Conservation (phyloP, 2,113 vertebrate species). For the Cinclus mexicanus region DNA sequence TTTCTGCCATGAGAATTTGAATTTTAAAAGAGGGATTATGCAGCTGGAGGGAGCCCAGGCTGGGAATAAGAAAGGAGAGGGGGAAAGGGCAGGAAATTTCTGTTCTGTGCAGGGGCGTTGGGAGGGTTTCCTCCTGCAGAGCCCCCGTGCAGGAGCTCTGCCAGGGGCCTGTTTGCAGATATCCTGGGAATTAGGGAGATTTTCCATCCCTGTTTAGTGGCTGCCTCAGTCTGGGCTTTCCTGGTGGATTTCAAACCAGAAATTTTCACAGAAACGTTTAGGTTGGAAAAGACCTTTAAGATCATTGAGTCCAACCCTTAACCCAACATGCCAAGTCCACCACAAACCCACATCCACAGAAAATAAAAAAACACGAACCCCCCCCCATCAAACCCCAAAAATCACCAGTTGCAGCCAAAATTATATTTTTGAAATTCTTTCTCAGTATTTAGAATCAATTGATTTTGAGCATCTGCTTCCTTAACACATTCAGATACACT, state of each 20-base stretch:
- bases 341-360: neutral
- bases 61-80: neutral
- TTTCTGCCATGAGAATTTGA: neutral
- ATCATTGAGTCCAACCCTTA: neutral
- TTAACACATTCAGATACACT: neutral
- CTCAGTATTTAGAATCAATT: neutral
- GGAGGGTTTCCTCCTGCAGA: neutral
- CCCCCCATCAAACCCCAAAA: neutral
- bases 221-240: neutral
- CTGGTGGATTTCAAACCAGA: neutral
- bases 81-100: neutral
- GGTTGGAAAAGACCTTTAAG: neutral
- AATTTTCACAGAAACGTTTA: neutral
- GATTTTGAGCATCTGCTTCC: neutral
- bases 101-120: accelerated
- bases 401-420: neutral
- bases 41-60: neutral
- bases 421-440: neutral
- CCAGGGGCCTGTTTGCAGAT: neutral
- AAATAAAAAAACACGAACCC: neutral
- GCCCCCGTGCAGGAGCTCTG: neutral
- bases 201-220: neutral
- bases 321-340: neutral
- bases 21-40: neutral
- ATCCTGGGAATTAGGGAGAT: neutral